Conservation (phyloP, 2,888 invertebrate genomes). For the Sipha maydis region DNA sequence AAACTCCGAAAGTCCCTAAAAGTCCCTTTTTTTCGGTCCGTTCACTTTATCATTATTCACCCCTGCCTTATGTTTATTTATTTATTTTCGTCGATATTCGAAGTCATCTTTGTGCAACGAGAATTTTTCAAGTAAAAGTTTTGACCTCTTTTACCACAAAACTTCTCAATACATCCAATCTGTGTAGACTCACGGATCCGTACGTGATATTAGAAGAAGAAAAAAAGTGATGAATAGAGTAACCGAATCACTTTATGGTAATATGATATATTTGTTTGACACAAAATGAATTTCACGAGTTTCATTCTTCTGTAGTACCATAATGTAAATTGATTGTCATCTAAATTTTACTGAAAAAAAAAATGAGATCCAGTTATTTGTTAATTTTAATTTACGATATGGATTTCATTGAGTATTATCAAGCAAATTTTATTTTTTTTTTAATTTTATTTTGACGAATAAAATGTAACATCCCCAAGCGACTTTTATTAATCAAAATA, state of each 20-base stretch:
- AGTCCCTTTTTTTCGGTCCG: slow-evolving; percentile 17
- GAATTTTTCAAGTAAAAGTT: slow-evolving; percentile 36
- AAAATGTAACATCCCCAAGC: too few species aligned
- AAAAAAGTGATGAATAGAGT: slow-evolving; percentile 1
- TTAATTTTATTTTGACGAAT: too few species aligned
- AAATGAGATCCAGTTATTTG: too few species aligned
- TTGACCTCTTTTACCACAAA: slow-evolving; percentile 26
- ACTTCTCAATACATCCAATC: slow-evolving; percentile 24
- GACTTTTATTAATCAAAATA: too few species aligned
- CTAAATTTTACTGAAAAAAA: too few species aligned
- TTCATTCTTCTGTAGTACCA: background rate
- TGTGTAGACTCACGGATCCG: background rate
- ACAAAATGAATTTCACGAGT: slow-evolving; percentile 1
- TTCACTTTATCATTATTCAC: slow-evolving; percentile 52
- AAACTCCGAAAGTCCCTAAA: slow-evolving; percentile 56
- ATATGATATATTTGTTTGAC: slow-evolving; percentile 38
- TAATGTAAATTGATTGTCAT: background rate
- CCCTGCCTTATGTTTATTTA: slow-evolving; percentile 19
- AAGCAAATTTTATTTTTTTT: too few species aligned
- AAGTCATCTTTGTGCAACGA: background rate
- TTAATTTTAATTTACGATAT: too few species aligned
- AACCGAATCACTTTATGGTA: slow-evolving; percentile 17
- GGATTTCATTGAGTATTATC: too few species aligned
- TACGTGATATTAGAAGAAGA: background rate
- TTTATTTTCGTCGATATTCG: slow-evolving; percentile 41